Evolutionary conservation across 1,140 invertebrate species (phyloP), one percentile per base, ranked within the genome.

Genomic region (Caerostris extrusa): DNA sequence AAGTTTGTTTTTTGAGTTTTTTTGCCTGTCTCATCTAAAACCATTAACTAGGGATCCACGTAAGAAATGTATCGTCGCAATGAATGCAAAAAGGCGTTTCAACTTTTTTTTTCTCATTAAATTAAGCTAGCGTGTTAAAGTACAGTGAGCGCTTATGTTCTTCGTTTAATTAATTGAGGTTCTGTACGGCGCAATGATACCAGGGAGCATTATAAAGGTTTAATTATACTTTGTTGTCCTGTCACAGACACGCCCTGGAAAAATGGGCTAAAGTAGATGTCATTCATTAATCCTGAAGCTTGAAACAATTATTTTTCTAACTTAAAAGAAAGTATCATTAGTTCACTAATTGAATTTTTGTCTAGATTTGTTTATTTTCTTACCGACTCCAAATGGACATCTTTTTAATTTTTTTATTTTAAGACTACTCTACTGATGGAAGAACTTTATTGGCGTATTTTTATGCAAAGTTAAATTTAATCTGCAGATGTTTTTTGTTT

Each of bases 161-260:
- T 56, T 10, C 14, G 82, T 83, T 58, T 83, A 57, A 83, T 83
- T 83, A 83, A 83, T 83, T 83, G 55, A 57, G 55, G 55, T 57
- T 83, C 17, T 58, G 2, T 83, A 0, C 5, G 53, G 2, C 53
- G 56, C 82, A 83, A 83, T 83, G 56, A 83, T 83, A 56, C 55
- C 57, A 58, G 55, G 69, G 34, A 77, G 69, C 69, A 77, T 77
- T 77, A 77, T 77, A 77, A 77, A 57, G 82, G 14, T 83, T 83
- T 83, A 83, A 83, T 83, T 83, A 83, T 83, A 83, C 82, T 83
- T 83, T 83, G 82, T 56, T 19, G 53, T 83, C 82, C 56, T 83
- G 82, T 83, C 82, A 83, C n/a, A n/a, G 82, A 83, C 82, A 83
- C 82, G 14, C 82, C 55, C 82, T 4, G 82, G 69, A 77, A 77